Percentiles rank a stretch among this genome's conserved stretches.
phyloP scores from a whole-genome alignment of 2,888 invertebrate species.

The Scelioninae gen. 2 region DNA sequence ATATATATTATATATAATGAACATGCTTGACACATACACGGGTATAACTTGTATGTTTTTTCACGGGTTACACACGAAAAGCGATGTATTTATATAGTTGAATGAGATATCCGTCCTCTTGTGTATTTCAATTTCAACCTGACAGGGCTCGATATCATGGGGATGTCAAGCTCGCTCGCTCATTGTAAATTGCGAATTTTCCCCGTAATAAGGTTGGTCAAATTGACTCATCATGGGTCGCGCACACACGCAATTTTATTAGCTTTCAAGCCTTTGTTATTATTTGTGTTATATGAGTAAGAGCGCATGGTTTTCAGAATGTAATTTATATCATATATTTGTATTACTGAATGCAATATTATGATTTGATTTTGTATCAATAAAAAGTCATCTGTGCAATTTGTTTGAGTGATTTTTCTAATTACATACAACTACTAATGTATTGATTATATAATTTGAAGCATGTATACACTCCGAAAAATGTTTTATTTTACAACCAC shows the following conservation, averaged over 20 bases:
- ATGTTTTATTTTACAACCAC: too few species aligned
- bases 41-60: too few species aligned
- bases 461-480: too few species aligned
- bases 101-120: slow-evolving; percentile 60
- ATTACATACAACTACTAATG: slow-evolving; percentile 32
- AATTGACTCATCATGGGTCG: slow-evolving; percentile 47
- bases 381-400: slow-evolving; percentile 37
- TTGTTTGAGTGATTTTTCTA: slow-evolving; percentile 1
- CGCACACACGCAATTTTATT: slow-evolving; percentile 13
- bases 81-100: slow-evolving; percentile 44
- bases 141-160: slow-evolving; percentile 4
- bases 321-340: slow-evolving; percentile 36
- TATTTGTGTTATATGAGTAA: slow-evolving; percentile 23
- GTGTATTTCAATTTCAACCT: slow-evolving; percentile 49
- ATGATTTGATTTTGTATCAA: slow-evolving; percentile 34
- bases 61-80: slow-evolving; percentile 45
- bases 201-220: slow-evolving; percentile 28
- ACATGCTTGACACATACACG: too few species aligned
- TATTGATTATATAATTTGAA: slow-evolving; percentile 4
- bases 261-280: slow-evolving; percentile 21
- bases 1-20: too few species aligned
- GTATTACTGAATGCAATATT: slow-evolving; percentile 28
- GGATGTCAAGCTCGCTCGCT: slow-evolving; percentile 8
- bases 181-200: slow-evolving; percentile 22
- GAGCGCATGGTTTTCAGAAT: slow-evolving; percentile 16